A percentile compares a stretch with the other conserved stretches of the same genome.
phyloP scores from a whole-genome alignment of 2,888 invertebrate genomes.

The Lasius fuliginosus region DNA sequence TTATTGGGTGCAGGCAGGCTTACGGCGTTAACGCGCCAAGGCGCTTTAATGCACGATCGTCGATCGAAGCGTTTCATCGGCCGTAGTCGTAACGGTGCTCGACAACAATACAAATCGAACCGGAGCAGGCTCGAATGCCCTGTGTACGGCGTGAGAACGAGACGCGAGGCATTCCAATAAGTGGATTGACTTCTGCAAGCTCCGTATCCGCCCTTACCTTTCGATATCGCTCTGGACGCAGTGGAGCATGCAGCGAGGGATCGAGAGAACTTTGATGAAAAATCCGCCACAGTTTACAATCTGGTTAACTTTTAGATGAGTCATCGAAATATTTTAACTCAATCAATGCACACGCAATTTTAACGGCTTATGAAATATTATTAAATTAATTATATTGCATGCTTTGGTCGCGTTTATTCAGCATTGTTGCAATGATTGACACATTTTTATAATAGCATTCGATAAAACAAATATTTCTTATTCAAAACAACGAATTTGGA shows the following conservation, averaged over 20 bases:
- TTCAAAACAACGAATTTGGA: not conserved
- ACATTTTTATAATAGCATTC: not conserved
- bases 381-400: not conserved
- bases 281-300: constrained; percentile 20
- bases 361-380: not conserved
- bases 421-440: not conserved
- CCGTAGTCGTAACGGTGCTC: constrained; percentile 58
- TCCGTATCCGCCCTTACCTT: constrained; percentile 71
- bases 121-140: constrained; percentile 73
- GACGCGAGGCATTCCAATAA: constrained; percentile 81
- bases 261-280: constrained; percentile 30
- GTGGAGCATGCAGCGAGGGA: constrained; percentile 64
- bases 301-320: not conserved
- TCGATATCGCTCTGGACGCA: constrained; percentile 67
- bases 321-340: not conserved
- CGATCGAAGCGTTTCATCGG: constrained; percentile 48
- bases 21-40: constrained; percentile 67
- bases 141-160: constrained; percentile 75
- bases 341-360: not conserved
- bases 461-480: not conserved
- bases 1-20: constrained; percentile 75
- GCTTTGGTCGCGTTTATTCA: not conserved
- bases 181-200: constrained; percentile 82
- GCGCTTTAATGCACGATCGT: constrained; percentile 64
- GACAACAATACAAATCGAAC: constrained; percentile 82